Percentiles rank a stretch among this genome's conserved stretches.
Evolutionary conservation across 2,113 vertebrate genomes (phyloP).

Genomic region (Melanocharis versteri): DNA sequence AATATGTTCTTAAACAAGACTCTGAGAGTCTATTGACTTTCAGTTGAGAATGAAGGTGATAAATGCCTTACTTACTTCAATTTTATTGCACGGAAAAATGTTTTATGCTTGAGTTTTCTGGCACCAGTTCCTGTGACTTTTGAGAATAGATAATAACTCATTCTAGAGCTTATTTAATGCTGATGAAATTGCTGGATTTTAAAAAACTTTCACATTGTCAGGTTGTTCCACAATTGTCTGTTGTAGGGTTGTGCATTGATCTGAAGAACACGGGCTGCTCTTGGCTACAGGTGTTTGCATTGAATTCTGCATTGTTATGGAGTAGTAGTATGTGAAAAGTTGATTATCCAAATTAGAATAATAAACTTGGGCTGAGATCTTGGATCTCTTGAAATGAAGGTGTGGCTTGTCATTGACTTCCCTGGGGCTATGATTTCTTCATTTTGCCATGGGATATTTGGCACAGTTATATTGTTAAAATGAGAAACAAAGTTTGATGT

Average conservation of each 20-base stretch:
- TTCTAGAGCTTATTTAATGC: constrained; percentile 2
- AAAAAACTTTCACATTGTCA: background rate
- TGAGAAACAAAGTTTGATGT: background rate
- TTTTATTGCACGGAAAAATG: background rate
- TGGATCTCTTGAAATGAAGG: background rate
- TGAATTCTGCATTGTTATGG: background rate
- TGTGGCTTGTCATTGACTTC: background rate
- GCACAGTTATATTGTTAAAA: background rate
- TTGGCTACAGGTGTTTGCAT: background rate
- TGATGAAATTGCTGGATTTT: background rate
- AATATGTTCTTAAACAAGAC: background rate
- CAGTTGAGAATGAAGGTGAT: background rate
- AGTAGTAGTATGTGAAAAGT: background rate
- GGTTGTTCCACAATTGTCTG: background rate
- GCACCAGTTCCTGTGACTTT: background rate
- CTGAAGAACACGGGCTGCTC: background rate
- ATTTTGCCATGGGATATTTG: background rate
- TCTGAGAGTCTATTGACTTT: background rate
- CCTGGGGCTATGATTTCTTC: background rate
- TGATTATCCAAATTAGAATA: background rate
- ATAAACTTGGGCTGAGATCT: background rate
- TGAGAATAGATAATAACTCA: constrained; percentile 6
- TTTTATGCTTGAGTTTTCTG: constrained; percentile 15
- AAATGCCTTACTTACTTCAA: constrained; percentile 6
- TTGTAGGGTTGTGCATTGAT: background rate